Evolutionary conservation across 2,113 vertebrate genomes (phyloP), one percentile per base, ranked within the genome.

Genomic region (human (Homo sapiens)): DNA sequence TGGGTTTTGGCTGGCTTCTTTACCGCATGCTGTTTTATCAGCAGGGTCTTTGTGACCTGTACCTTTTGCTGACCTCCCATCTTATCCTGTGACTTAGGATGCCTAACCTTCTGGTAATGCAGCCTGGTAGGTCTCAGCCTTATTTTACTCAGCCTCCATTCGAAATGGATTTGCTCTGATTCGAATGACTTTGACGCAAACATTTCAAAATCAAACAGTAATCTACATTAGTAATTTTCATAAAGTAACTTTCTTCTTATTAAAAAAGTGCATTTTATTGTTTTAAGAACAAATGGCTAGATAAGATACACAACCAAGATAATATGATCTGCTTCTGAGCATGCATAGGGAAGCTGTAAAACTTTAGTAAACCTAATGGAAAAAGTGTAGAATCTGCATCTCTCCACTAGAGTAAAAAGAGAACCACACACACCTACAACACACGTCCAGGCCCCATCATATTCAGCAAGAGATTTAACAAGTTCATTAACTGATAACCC

Each of bases 171-270:
- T 61, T 30, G 27, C 25, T 13, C 59, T 61, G 59, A 61, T 61
- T 61, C 59, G 13, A 30, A 61, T 61, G 59, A 61, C 59, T 1
- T 25, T 61, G 59, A 52, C 25, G 92, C 4, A 96, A 85, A 38
- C 85, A 93, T 87, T 93, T 93, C 73, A 70, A 93, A 96, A 72
- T 95, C 57, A 85, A 90, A 85, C 3, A 50, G 8, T 45, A 84
- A 93, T 3, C 25, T 4, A 32, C 13, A 82, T 11, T 92, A 91
- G 40, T 61, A 48, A 91, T 81, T 94, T 76, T 57, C 75, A 86
- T 57, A 68, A 70, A 90, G 43, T 85, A 76, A 76, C n/a, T 90
- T 97, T 18, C 22, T 85, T 52, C n/a, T 82, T 70, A 32, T 43
- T 48, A n/a, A 86, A 90, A 82, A n/a, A 93, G 80, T 12, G 7